Evolutionary conservation across 92 coral and sea anemone species (phyloP), one percentile per base, ranked within the genome.

Genomic region (Palythoa grandis): DNA sequence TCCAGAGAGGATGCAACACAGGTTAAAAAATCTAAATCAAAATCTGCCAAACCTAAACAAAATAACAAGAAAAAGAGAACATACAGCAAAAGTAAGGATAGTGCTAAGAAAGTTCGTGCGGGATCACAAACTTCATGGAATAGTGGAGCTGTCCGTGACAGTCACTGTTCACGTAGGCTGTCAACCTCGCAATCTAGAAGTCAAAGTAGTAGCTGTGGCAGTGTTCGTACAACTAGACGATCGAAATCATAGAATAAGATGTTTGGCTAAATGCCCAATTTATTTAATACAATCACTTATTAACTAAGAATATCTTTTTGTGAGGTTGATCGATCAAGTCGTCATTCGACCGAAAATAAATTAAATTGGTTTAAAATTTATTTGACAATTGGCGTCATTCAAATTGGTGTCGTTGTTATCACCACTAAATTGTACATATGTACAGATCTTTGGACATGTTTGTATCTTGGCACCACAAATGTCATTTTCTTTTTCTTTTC

Each of bases 21-120:
- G 99, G 99, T 96, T 96, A 96, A 95, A 87, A 95, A 95, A 92
- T 89, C 92, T 88, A 95, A 94, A 86, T 83, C 92, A 86, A 95
- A 93, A 82, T 87, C 92, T 88, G 23, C 76, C 75, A 92, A 90
- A 79, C 56, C 95, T 72, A 86, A 83, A 72, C 52, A 85, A 77
- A 88, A 78, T 88, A 88, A 83, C 69, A 92, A 85, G 74, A 85
- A 93, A 39, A 88, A 87, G 78, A 92, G 98, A 82, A 91, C 88
- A 54, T 86, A 88, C 67, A 86, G 90, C 60, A 89, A 78, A 65
- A 86, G 39, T 72, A 88, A 80, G 74, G 85, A 43, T 66, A 80
- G 65, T 38, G 66, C 20, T 63, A 87, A 70, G 60, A 89, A 52
- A 52, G 61, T 74, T 77, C 65, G 93, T 90, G 94, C 96, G 38